Evolutionary conservation across 2,113 vertebrate genomes (phyloP), one percentile per base, ranked within the genome.

Genomic region (Pelobates fuscus): DNA sequence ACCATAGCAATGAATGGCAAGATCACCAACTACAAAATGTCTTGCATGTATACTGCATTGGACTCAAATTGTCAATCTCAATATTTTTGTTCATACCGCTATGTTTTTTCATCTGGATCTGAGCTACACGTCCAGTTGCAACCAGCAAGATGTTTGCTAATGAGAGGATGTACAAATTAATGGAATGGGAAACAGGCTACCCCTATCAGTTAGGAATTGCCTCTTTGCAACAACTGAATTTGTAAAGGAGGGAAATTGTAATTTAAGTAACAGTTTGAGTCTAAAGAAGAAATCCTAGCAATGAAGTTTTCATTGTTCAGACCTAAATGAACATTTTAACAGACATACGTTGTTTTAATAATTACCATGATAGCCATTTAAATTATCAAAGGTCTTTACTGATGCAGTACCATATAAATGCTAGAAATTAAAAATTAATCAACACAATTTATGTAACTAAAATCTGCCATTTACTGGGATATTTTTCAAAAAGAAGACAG

Each of bases 401-500:
- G 92, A 92, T 86, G 82, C 89, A 84, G 84, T 89, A 81, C 88
- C 88, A 88, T 83, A 87, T 88, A 89, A 92, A 91, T 85, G 84
- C 73, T 86, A 82, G 85, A 89, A 90, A 96, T 94, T 93, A 95
- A 95, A 95, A 94, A 95, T 98, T 93, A 95, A 96, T 95, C 93
- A 93, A 89, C 86, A 89, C 90, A 88, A 96, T 95, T 94, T 95
- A 94, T 84, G 88, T 93, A 94, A 94, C 93, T 94, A 95, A 93
- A 95, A 94, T 87, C 90, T 84, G 84, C 88, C 83, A 90, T 91
- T 84, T 97, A 96, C 96, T 92, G 91, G 91, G 91, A 94, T 94
- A 95, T 96, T 96, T 96, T 97, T 98, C 95, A 97, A 94, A 94
- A 92, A 93, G 91, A 93, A 88, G 93, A 93, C 94, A 94, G 92